Evolutionary conservation across 1,140 invertebrate genomes (phyloP).

Genomic region (Venustaconcha ellipsiformis): DNA sequence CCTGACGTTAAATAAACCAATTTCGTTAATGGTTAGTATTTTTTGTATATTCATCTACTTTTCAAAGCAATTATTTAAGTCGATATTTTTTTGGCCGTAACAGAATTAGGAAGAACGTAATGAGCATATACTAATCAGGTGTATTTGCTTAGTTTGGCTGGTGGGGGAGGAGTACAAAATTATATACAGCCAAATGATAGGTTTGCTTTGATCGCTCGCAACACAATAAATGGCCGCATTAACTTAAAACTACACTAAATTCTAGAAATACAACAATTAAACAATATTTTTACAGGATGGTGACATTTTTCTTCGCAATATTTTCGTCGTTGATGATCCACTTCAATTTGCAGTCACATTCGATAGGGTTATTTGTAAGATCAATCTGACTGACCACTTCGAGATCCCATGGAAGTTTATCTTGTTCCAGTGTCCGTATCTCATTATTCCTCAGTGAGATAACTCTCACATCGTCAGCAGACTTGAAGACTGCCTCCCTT

Average conservation of each 20-base stretch:
- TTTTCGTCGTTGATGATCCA: conserved; percentile 9
- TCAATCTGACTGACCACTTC: conserved; percentile 5
- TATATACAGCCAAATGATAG: not conserved
- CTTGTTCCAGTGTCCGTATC: conserved; percentile 6
- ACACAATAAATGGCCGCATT: too few relatives aligned
- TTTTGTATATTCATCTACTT: too few relatives aligned
- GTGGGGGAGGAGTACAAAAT: not conserved
- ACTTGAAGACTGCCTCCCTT: not conserved
- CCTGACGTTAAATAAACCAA: too few relatives aligned
- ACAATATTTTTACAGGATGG: not conserved
- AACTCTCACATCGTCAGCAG: not conserved
- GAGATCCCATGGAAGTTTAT: conserved; percentile 21
- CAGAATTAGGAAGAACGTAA: not conserved
- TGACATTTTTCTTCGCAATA: not conserved
- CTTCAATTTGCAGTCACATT: conserved; percentile 28
- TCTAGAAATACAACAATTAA: not conserved
- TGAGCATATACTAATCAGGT: not conserved
- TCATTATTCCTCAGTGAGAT: conserved; percentile 18
- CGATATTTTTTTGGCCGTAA: too few relatives aligned
- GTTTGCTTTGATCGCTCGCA: not conserved
- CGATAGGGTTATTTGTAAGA: conserved; percentile 12
- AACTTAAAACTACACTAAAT: not conserved
- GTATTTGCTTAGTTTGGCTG: not conserved
- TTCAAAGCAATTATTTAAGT: too few relatives aligned
- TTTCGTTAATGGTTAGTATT: too few relatives aligned